A percentile compares a stretch with the other conserved stretches of the same genome.
These are phyloP conservation scores for Alfaro cultratus DNA, from an alignment of 2,797 vertebrate species.

Conservation along the genomic window DNA sequence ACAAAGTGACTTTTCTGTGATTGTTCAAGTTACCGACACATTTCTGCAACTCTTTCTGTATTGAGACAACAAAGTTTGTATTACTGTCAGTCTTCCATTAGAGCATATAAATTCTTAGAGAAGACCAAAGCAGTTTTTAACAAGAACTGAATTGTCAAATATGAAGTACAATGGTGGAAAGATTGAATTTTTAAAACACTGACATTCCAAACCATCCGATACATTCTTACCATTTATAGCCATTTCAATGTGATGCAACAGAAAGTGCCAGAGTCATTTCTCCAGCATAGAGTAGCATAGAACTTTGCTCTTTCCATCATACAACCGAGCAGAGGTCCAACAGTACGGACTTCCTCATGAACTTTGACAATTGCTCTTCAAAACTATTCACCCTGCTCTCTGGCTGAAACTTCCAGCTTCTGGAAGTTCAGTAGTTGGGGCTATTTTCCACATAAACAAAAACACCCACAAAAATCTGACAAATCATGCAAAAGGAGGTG, in stretches of 20 bases:
- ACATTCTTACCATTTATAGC: neutral
- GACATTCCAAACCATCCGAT: neutral
- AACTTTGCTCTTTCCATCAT: neutral
- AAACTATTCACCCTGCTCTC: too few relatives aligned
- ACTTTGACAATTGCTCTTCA: too few relatives aligned
- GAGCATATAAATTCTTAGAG: neutral
- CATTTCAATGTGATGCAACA: neutral
- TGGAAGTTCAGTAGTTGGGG: too few relatives aligned
- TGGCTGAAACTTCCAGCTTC: too few relatives aligned
- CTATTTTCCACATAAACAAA: too few relatives aligned
- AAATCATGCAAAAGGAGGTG: too few relatives aligned
- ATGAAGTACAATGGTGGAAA: neutral
- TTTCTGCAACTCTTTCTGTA: slow-evolving; percentile 2
- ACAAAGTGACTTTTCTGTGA: slow-evolving; percentile 31
- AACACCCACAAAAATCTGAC: too few relatives aligned
- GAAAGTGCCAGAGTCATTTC: neutral
- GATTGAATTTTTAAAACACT: neutral
- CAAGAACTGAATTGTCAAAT: neutral
- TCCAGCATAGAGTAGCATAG: neutral
- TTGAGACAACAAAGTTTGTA: neutral
- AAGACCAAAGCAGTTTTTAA: neutral
- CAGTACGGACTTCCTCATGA: too few relatives aligned
- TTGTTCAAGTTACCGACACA: slow-evolving; percentile 20
- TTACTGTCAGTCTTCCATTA: neutral
- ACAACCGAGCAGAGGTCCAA: neutral